Percentiles rank a stretch among this genome's conserved stretches.
These are phyloP conservation scores for Genyomyrus donnyi DNA, from an alignment of 2,113 vertebrate species.

Conservation along the genomic window DNA sequence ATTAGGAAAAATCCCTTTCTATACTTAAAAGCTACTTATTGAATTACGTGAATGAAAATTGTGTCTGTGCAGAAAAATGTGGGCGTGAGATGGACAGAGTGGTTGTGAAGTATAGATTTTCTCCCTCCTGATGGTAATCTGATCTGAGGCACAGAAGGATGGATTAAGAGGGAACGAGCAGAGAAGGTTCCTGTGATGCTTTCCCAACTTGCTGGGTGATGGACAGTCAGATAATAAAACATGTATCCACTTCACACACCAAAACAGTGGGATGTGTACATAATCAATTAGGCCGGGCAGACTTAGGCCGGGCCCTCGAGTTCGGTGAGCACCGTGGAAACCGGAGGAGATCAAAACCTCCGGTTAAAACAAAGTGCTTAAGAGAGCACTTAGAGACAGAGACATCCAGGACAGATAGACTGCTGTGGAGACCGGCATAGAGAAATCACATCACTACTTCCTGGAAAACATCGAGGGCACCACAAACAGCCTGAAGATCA, in stretches of 20 bases:
- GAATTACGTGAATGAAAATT: conserved; percentile 60
- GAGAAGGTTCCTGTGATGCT: conserved; percentile 38
- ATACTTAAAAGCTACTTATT: conserved; percentile 70
- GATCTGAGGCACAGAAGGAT: conserved; percentile 51
- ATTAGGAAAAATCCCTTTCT: conserved; percentile 55
- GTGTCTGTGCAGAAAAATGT: conserved; percentile 45
- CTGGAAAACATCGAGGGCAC: conserved; percentile 9
- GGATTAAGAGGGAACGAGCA: conserved; percentile 48
- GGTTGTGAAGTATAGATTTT: conserved; percentile 59
- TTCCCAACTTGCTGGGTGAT: conserved; percentile 49
- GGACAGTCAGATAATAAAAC: conserved; percentile 67
- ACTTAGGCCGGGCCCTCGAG: conserved; percentile 41
- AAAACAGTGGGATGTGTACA: conserved; percentile 57
- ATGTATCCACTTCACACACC: conserved; percentile 59
- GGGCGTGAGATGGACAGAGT: conserved; percentile 53
- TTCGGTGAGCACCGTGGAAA: neutral
- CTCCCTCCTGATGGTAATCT: conserved; percentile 49
- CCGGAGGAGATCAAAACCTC: conserved; percentile 8
- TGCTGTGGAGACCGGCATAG: neutral
- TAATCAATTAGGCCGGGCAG: conserved; percentile 53
- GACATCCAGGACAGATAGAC: conserved; percentile 1
- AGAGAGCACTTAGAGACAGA: conserved; percentile 21
- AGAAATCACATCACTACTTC: conserved; percentile 10
- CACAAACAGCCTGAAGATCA: neutral
- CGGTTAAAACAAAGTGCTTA: conserved; percentile 10